phyloP scores from a whole-genome alignment of 2,888 invertebrate genomes.

The Cryptophagus acutangulus region DNA sequence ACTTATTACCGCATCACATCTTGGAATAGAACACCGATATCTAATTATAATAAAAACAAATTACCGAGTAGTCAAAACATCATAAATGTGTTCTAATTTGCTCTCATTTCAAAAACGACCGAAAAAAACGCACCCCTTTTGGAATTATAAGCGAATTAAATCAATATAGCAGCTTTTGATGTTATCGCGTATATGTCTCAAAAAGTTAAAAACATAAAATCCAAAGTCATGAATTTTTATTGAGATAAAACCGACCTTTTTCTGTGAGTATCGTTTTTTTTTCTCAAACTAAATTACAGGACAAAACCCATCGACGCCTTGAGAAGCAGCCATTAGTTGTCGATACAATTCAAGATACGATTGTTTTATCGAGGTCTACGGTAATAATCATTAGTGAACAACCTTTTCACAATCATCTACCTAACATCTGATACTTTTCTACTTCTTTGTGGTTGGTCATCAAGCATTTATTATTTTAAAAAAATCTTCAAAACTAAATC shows the following conservation, averaged over 20 bases:
- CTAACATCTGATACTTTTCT: not conserved
- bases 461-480: no score
- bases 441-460: not conserved
- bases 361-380: constrained; percentile 39
- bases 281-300: constrained; percentile 24
- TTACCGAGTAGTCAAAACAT: no score
- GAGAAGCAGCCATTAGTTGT: constrained; percentile 36
- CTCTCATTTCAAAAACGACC: no score
- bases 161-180: no score
- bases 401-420: constrained; percentile 4
- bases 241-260: constrained; percentile 23
- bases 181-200: no score
- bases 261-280: constrained; percentile 8
- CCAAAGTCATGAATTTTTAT: constrained; percentile 32
- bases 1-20: no score
- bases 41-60: no score
- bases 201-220: constrained; percentile 24
- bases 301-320: constrained; percentile 28
- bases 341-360: constrained; percentile 41
- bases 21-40: no score
- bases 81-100: no score
- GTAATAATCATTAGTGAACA: constrained; percentile 12
- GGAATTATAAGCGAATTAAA: no score
- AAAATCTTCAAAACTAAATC: no score
- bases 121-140: no score